These are phyloP conservation scores for Melinaea menophilus DNA, from an alignment of 2,888 invertebrate genomes.

Conservation along the genomic window DNA sequence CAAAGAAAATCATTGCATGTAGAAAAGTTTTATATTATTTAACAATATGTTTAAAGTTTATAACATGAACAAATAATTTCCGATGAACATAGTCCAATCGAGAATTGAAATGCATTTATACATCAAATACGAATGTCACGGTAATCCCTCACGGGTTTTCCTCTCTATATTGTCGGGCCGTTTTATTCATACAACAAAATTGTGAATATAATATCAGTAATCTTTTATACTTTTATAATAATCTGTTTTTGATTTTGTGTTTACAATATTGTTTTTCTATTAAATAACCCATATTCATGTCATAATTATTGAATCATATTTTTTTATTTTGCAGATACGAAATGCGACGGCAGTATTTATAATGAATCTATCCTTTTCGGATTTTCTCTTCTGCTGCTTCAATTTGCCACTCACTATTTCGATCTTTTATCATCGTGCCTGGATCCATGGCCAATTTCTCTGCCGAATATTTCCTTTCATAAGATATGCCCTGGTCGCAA, in stretches of 20 bases:
- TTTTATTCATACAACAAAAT: no score
- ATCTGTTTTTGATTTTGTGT: no score
- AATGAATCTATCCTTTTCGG: slow-evolving; percentile 87
- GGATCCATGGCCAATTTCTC: slow-evolving; percentile 82
- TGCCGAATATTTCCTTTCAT: slow-evolving; percentile 86
- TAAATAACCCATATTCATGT: no score
- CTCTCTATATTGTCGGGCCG: background rate
- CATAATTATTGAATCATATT: no score
- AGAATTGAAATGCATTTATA: background rate
- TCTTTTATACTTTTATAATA: no score
- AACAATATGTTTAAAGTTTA: no score
- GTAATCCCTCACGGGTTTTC: background rate
- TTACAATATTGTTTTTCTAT: no score
- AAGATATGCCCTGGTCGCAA: slow-evolving; percentile 85
- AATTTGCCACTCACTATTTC: slow-evolving; percentile 88
- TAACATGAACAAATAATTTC: no score
- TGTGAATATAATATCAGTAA: no score
- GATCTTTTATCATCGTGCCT: slow-evolving; percentile 83
- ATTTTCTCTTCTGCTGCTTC: slow-evolving; percentile 88
- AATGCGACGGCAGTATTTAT: slow-evolving; percentile 91
- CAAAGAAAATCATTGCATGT: no score
- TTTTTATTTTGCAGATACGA: slow-evolving; percentile 78
- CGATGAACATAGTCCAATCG: background rate
- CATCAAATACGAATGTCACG: background rate
- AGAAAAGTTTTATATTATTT: no score